Evolutionary conservation across 2,113 vertebrate genomes (phyloP), one percentile per base, ranked within the genome.

Genomic region (Meriones unguiculatus): DNA sequence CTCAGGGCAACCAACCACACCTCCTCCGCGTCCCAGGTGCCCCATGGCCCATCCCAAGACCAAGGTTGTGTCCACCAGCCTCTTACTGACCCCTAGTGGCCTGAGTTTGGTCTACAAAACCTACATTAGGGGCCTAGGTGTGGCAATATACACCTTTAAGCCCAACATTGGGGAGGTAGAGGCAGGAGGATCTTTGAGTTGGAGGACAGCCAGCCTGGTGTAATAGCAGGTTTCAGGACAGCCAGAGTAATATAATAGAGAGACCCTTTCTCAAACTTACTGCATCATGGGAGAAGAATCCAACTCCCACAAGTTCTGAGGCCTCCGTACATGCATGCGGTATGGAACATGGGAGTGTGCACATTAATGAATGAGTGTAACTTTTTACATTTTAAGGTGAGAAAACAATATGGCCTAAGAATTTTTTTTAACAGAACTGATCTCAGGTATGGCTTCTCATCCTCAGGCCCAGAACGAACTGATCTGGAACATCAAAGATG

Each of bases 401-500:
- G 30, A 80, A 80, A 80, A 57, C 20, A 38, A 20, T 59, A 24
- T 82, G 59, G 62, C 24, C 30, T 18, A 57, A 22, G 5, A 15
- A 3, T 5, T 46, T 46, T 54, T 54, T 54, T 18, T 15, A 35
- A 32, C 32, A 22, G 80, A 94, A 41, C 38, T 41, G 11, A 54
- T 73, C 64, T 98, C 62, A 98, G 64, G 70, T 78, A 30, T n/a
- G 62, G 62, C 7, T 5, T 98, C 97, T 84, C 77, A 17, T 95
- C 89, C 81, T 32, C 96, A 99, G 99, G 99, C 98, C 89, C 99
- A 99, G 97, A 99, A 99, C 1, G 99, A 99, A 96, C 97, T 99
- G 97, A 99, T 99, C 87, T 99, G 99, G 99, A 99, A 98, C 81
- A 98, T 99, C 97, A 99, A 99, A 96, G 99, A 99, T 70, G 99